Evolutionary conservation across 2,113 vertebrate species (phyloP).

Genomic region (Aegotheles bennettii): DNA sequence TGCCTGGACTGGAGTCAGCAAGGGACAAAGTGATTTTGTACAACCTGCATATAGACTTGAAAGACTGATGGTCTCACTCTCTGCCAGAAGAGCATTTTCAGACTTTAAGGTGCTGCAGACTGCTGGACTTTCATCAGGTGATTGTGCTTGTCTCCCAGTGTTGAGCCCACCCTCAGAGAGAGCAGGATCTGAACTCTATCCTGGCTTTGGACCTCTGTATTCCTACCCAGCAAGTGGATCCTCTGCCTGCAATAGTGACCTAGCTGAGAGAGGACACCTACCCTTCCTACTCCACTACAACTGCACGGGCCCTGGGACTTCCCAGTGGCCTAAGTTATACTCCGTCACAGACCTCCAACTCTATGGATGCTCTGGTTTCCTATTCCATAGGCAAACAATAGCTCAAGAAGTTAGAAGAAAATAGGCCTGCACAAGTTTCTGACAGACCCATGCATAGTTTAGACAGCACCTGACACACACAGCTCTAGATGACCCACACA

Average conservation of each 20-base stretch:
- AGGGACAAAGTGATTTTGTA: not conserved
- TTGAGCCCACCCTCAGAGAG: rapidly evolving
- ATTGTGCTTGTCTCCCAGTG: not conserved
- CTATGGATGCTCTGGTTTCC: not conserved
- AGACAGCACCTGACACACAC: not conserved
- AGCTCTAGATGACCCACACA: not conserved
- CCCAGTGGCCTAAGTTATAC: not conserved
- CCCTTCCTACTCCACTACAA: not conserved
- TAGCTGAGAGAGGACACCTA: not conserved
- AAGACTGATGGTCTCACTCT: not conserved
- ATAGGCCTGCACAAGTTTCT: not conserved
- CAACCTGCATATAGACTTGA: not conserved
- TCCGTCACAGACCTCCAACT: not conserved
- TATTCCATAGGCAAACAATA: not conserved
- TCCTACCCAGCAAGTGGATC: not conserved
- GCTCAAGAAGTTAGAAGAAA: not conserved
- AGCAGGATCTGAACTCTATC: not conserved
- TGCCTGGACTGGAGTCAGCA: not conserved
- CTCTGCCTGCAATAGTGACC: not conserved
- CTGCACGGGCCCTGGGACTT: not conserved
- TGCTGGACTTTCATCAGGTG: not conserved
- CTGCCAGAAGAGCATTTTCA: not conserved
- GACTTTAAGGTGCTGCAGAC: not conserved
- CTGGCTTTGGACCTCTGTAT: not conserved
- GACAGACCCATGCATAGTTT: not conserved